Base-by-base conservation (phyloP, 2,888 invertebrate species). In the Drosophila colorata region DNA sequence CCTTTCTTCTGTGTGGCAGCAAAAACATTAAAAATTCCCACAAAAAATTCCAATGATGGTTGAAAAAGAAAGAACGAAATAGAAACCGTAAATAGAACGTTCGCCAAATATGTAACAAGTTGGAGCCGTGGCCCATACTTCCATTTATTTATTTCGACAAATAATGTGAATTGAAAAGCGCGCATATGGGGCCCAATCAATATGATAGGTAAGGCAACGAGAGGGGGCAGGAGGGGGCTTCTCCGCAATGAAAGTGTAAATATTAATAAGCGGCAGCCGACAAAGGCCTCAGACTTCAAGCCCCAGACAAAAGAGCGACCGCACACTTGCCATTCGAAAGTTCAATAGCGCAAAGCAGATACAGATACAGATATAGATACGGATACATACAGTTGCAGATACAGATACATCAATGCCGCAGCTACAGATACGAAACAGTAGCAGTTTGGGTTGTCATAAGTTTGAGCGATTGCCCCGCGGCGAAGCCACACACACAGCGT, bases 401-500 rank as follows among this genome's bases (percentile, higher is more conserved):
- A 65, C 53, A 74, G 74, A 77, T 71, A 72, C 74, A 83, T 74
- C 69, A 70, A 55, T 69, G 64, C 56, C 66, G 48, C 57, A 48
- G 49, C 53, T 41, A 56, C 43, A 43, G 55, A 46, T 58, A 37
- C 44, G 43, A 72, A 33, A 88, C 89, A 87, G 89, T 89, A 89
- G 89, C 89, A 69, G 74, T 77, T 88, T 88, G 78, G 82, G 89
- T 90, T 89, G 89, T 89, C 89, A 90, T 80, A 83, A 74, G 85
- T 84, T 80, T 89, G 90, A 89, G 76, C 90, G 90, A 90, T 89
- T 88, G 90, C 84, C 90, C 78, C 69, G 81, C 77, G 70, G 89
- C 83, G 59, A 87, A 88, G 75, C 86, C 87, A 74, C 86, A 86
- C 89, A 86, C 88, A 76, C 76, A 87, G 83, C 77, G 80, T 76